A percentile compares a stretch with the other conserved stretches of the same genome.
phyloP scores from a whole-genome alignment of 2,888 invertebrate genomes.

The Drosophila peninsularis region DNA sequence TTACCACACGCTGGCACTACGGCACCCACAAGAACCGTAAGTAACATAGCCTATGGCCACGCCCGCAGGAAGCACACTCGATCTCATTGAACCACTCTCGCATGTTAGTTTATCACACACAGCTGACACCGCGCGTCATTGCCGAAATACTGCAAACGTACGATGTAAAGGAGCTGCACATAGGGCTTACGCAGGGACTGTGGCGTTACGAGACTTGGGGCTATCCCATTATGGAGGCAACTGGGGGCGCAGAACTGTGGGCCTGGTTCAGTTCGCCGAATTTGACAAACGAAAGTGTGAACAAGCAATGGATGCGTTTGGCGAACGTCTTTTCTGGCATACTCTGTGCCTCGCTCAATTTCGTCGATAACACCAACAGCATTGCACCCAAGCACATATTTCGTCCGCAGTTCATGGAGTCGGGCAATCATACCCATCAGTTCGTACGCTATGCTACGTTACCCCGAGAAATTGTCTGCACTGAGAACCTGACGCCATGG shows the following conservation, averaged over 20 bases:
- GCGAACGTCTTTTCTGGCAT: conserved; percentile 96
- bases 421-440: conserved; percentile 86
- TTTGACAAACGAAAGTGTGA: conserved; percentile 85
- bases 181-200: conserved; percentile 95
- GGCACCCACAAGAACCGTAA: conserved; percentile 87
- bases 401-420: conserved; percentile 86
- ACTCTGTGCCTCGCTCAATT: conserved; percentile 98
- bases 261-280: conserved; percentile 92
- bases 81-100: conserved; percentile 7
- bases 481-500: conserved; percentile 99
- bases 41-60: conserved; percentile 72
- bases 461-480: conserved; percentile 98
- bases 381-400: conserved; percentile 93
- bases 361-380: conserved; percentile 93
- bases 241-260: conserved; percentile 97
- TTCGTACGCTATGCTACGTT: conserved; percentile 92
- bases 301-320: conserved; percentile 94
- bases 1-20: conserved; percentile 91
- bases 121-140: conserved; percentile 94
- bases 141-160: conserved; percentile 94
- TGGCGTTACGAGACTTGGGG: conserved; percentile 98
- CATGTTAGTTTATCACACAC: conserved; percentile 90
- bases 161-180: conserved; percentile 94
- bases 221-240: conserved; percentile 94
- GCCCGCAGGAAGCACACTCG: too few relatives aligned